phyloP scores from a whole-genome alignment of 2,113 vertebrate genomes.

The Epinephelus cyanopodus region DNA sequence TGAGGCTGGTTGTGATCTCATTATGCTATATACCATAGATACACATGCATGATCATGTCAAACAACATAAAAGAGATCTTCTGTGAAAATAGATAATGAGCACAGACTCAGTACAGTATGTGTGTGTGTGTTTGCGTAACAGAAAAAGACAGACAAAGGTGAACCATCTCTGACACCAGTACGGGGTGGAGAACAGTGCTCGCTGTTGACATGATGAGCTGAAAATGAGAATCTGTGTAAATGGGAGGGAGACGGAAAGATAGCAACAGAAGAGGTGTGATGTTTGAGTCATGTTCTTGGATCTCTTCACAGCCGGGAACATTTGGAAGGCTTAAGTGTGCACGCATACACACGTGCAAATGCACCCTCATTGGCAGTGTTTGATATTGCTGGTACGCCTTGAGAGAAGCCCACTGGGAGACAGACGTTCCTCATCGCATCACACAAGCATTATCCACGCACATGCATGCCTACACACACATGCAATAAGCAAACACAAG shows the following conservation, averaged over 20 bases:
- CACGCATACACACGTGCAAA: slow-evolving; percentile 42
- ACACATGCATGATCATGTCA: background rate
- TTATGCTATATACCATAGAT: background rate
- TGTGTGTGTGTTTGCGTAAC: slow-evolving; percentile 1
- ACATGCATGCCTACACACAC: slow-evolving; percentile 31
- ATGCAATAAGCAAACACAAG: slow-evolving; percentile 1
- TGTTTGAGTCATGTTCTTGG: slow-evolving; percentile 82
- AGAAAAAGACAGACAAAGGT: slow-evolving; percentile 20
- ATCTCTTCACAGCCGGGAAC: slow-evolving; percentile 67
- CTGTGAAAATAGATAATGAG: background rate
- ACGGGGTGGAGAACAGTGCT: slow-evolving; percentile 26
- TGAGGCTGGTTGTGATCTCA: background rate
- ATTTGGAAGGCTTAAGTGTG: slow-evolving; percentile 81
- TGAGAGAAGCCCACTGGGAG: slow-evolving; percentile 68
- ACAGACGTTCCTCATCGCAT: slow-evolving; percentile 72
- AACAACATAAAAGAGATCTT: background rate
- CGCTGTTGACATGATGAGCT: slow-evolving; percentile 37
- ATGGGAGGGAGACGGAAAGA: slow-evolving; percentile 62
- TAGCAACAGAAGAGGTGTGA: slow-evolving; percentile 78
- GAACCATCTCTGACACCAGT: slow-evolving; percentile 55
- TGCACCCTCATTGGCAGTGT: slow-evolving; percentile 47
- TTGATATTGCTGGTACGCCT: slow-evolving; percentile 46
- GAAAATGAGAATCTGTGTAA: slow-evolving; percentile 61
- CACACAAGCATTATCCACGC: slow-evolving; percentile 42
- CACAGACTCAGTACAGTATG: background rate